Percentiles rank a stretch among this genome's conserved stretches.
Conservation (phyloP, 2,797 vertebrate species). For the Spondyliosoma cantharus region DNA sequence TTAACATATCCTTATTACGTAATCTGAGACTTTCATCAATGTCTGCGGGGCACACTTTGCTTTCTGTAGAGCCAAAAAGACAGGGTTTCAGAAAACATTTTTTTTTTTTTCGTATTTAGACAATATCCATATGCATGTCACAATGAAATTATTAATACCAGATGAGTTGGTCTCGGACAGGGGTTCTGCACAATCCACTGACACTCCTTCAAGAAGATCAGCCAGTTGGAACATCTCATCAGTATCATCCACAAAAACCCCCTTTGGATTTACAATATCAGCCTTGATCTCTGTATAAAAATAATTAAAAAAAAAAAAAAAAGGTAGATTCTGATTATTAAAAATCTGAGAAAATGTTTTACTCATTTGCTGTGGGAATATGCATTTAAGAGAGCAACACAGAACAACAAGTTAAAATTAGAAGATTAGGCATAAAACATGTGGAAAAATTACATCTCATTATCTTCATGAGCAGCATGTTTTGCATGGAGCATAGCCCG, state of each 20-base stretch:
- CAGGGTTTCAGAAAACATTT: neutral
- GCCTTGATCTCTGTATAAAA: slow-evolving; percentile 77
- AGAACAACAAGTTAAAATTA: neutral
- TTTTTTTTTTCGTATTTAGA: neutral
- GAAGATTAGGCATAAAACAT: neutral
- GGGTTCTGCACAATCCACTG: slow-evolving; percentile 80
- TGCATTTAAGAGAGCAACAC: neutral
- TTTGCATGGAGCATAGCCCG: neutral
- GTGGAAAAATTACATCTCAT: neutral
- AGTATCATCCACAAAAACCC: slow-evolving; percentile 83
- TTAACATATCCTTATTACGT: slow-evolving; percentile 74
- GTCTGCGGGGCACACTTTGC: slow-evolving; percentile 28
- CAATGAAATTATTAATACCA: slow-evolving; percentile 76
- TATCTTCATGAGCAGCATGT: neutral
- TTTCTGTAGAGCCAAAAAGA: slow-evolving; percentile 58
- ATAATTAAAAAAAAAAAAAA: slow-evolving; percentile 20
- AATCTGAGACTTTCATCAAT: slow-evolving; percentile 59
- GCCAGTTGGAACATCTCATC: slow-evolving; percentile 84
- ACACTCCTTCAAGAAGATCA: slow-evolving; percentile 82
- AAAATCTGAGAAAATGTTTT: neutral
- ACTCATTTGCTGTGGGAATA: neutral
- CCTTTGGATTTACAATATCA: slow-evolving; percentile 78
- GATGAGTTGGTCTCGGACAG: slow-evolving; percentile 69
- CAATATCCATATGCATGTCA: neutral
- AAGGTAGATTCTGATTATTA: neutral